Base-by-base conservation (phyloP, 2,113 vertebrate genomes). In the Coreoperca whiteheadi region DNA sequence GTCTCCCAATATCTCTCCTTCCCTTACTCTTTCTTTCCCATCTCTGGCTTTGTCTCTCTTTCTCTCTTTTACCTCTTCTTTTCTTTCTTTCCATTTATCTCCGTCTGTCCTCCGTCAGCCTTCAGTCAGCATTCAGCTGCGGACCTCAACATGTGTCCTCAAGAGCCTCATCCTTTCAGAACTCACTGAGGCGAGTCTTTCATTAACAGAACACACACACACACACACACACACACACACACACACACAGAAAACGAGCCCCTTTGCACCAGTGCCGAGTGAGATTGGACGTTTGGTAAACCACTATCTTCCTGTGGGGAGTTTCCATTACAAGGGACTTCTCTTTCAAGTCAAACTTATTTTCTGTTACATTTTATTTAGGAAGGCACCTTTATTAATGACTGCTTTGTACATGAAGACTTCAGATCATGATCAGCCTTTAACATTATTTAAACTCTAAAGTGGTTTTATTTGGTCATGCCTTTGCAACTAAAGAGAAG, bases 301-400 rank as follows among this genome's bases (percentile, higher is more conserved):
- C 89, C 88, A 39, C 80, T n/a, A 25, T 89, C 88, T 89, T 92
- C 90, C 87, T 92, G 83, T 89, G 75, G 86, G 81, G 73, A 85
- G 57, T 86, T 90, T 91, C 83, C 79, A 76, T 72, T 81, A 74
- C 68, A 1, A 79, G 56, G 79, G 59, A n/a, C 59, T 80, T 83
- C 53, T 82, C 88, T 92, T 89, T 93, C 69, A 88, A 80, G 89
- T 90, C 65, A 46, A 63, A 83, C 63, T 20, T 76, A 41, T 86
- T 82, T 79, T 59, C 48, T 72, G 32, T 65, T 8, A 23, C 53
- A n/a, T 20, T 78, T 81, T 84, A 77, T 79, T 85, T 54, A 57
- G 9, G 51, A 53, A 8, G 57, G 50, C 21, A 25, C 48, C 41
- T 75, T 81, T 79, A 79, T 21, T 75, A 46, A 18, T 12, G 32